Base-by-base conservation (phyloP, 2,888 invertebrate species). In the Drosophila picticornis region DNA sequence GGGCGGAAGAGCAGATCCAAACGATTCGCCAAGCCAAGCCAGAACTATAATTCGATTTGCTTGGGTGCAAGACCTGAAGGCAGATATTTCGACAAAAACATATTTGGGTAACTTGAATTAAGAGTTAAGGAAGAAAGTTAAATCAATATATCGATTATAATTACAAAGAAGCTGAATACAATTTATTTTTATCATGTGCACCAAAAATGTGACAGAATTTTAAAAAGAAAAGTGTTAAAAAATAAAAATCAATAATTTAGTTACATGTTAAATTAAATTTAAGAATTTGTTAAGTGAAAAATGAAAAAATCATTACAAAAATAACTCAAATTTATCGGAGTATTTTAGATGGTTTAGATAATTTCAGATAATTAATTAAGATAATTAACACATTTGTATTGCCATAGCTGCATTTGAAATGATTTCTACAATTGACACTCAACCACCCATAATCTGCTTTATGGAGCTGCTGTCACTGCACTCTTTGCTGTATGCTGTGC, bases 21-120 rank as follows among this genome's bases (percentile, higher is more conserved):
- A 61, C 51, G 72, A 69, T 60, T 60, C 43, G 29, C 16, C 36
- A 29, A 53, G 34, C 60, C 57, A 52, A n/a, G 46, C 22, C 29
- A 31, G 60, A 71, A 64, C 63, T 56, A 64, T 61, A 67, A 77
- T 56, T 58, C 40, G 40, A 68, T 68, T 70, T 61, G 38, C n/a
- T 46, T 65, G 32, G 36, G 43, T 71, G 60, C 61, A 27, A 53
- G 34, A 43, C 32, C 7, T 19, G 13, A 19, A 43, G 22, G 7
- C 32, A 22, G n/a, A 64, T 34, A 75, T 52, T 57, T 50, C n/a
- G 5, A n/a, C n/a, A 16, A 34, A 34, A 27, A 38, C 46, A 25
- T 16, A 46, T 46, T 25, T 46, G 46, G 16, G 9, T 9, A 46
- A 46, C 46, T 25, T 46, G 16, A 46, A 46, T 16, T 25, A 16